Base-by-base conservation (phyloP, 2,888 invertebrate species). In the Cheilosia impressa region DNA sequence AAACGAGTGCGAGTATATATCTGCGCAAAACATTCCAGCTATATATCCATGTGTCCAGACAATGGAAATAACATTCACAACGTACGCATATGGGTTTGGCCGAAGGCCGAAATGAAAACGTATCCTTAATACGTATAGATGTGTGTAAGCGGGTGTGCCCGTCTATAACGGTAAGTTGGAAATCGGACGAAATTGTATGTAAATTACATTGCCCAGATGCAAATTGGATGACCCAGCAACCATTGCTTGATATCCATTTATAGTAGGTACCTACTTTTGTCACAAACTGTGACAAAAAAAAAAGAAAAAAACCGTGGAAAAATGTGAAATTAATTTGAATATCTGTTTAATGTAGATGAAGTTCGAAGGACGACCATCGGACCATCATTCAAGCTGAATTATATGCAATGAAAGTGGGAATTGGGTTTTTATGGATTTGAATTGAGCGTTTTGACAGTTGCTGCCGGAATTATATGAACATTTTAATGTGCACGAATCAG, bases 181-280 rank as follows among this genome's bases (percentile, higher is more conserved):
- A 85, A 85, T 85, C 81, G 71, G 81, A 85, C 81, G 72, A 81
- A 85, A 77, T 81, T 85, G 62, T 85, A 85, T 85, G 85, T 85
- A 85, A 85, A 85, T 85, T 85, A 85, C 81, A 81, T 81, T 81
- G 76, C 76, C 85, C 72, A 68, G 72, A 85, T 85, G 85, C 81
- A 85, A 85, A 85, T 85, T 85, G 85, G 80, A 85, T 77, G 85
- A 85, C 85, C 85, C 76, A 84, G 75, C 76, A 79, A 73, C 84
- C 83, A 65, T 78, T 83, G 73, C 82, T n/a, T 66, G 75, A 66
- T 76, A 80, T 76, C 71, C 85, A 69, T 66, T 80, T 85, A 80
- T 38, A 63, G 55, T 47, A 55, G 53, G 65, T 17, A 47, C 45
- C n/a, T 13, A 4, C 66, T 50, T 71, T 71, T 80, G 76, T 62